phyloP scores from a whole-genome alignment of 1,140 invertebrate genomes.

The Halyomorpha halys region DNA sequence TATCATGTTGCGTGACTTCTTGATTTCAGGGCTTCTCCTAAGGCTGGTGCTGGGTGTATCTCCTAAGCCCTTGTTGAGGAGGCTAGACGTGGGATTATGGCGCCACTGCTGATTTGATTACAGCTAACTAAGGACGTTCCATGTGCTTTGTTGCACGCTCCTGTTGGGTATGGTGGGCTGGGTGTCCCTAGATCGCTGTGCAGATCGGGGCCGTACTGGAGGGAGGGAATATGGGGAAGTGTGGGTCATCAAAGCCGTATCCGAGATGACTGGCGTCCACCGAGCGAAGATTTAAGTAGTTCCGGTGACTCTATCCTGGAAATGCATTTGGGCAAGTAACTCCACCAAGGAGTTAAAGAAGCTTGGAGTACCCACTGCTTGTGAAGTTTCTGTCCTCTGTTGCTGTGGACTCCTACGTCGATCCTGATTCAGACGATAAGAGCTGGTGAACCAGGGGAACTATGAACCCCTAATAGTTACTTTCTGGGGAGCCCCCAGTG shows the following conservation, averaged over 20 bases:
- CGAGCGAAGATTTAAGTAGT: background rate
- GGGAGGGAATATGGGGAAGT: background rate
- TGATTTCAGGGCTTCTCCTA: background rate
- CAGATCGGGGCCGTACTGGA: background rate
- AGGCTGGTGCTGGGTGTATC: background rate
- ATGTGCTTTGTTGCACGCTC: conserved; percentile 28
- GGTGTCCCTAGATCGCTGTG: too few species aligned
- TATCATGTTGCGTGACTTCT: background rate
- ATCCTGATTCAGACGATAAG: too few species aligned
- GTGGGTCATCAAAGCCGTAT: background rate
- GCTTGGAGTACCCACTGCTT: too few species aligned
- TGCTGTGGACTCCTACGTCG: too few species aligned
- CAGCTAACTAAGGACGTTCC: conserved; percentile 2
- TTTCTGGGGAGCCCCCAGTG: too few species aligned
- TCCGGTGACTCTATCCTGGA: background rate
- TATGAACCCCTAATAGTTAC: too few species aligned
- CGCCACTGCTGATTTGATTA: conserved; percentile 25
- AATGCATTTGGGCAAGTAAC: background rate
- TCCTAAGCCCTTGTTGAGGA: background rate
- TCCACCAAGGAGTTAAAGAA: background rate
- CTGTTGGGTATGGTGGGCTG: conserved; percentile 22
- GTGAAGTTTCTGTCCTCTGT: too few species aligned
- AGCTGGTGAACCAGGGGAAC: too few species aligned
- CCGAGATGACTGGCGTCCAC: background rate
- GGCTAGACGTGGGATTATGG: background rate